Base-by-base conservation (phyloP, 1,140 invertebrate genomes). In the Phocides pigmalion region DNA sequence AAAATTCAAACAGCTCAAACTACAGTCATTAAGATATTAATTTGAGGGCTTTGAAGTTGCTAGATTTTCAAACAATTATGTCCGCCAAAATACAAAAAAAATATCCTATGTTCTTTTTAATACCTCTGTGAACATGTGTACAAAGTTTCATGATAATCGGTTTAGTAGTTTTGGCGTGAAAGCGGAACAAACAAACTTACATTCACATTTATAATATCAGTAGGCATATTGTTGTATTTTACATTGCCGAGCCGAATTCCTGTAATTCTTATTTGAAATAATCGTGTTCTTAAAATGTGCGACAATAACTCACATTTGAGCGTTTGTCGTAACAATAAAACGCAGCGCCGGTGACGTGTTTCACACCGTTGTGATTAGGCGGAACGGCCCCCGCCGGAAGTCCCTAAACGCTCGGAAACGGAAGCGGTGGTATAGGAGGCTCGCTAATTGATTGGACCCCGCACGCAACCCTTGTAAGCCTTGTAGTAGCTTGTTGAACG, bases 331-430 rank as follows among this genome's bases (percentile, higher is more conserved):
- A 44, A 58, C 42, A 59, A 59, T 20, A 37, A 56, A 64, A 61
- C 56, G 32, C 17, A 3, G 25, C 4, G 41, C 49, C 28, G 70
- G 72, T 81, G 80, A 82, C 79, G 79, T 81, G 67, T 79, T 65
- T 74, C 74, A 76, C 73, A 70, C 72, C 58, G 67, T 59, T 62
- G 72, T 82, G 74, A 82, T 81, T 81, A 79, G 67, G 68, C 62
- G 69, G 70, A 72, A 77, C 72, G 67, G 63, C 67, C 79, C 82
- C 78, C 79, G 72, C 81, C 83, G 86, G 84, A 90, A 86, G 84
- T 83, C 72, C 72, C 81, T 90, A 87, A 90, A 87, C 88, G 84
- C 76, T 88, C 81, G 84, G 83, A 86, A 84, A 71, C 88, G 88
- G 88, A 90, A 88, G 80, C 72, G 73, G 66, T 78, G 70, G 69